Evolutionary conservation across 2,888 invertebrate genomes (phyloP).

Genomic region (Sinohyriopsis cumingii): DNA sequence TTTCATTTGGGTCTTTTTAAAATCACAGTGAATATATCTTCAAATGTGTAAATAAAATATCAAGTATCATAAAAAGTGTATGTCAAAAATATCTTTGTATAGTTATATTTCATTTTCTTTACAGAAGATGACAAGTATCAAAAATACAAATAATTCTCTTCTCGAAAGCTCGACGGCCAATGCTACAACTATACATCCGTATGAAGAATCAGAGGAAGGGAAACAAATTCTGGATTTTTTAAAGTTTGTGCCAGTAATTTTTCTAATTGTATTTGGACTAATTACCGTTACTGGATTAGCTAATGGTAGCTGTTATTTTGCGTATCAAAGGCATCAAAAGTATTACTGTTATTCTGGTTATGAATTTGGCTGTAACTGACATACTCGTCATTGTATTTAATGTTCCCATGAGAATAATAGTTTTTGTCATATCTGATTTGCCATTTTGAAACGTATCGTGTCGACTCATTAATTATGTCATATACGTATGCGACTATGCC

Average conservation of each 20-base stretch:
- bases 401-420: constrained; percentile 91
- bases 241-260: neutral
- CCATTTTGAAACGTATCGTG: constrained; percentile 91
- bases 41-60: too few species aligned
- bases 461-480: constrained; percentile 89
- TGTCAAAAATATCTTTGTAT: too few species aligned
- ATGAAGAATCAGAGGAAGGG: too few species aligned
- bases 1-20: too few species aligned
- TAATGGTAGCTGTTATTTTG: constrained; percentile 89
- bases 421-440: constrained; percentile 81
- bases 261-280: constrained; percentile 86
- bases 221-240: too few species aligned
- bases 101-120: too few species aligned
- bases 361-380: constrained; percentile 89
- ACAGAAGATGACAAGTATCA: too few species aligned
- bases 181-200: too few species aligned
- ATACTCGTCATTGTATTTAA: constrained; percentile 90
- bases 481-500: constrained; percentile 90
- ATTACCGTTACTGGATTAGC: constrained; percentile 87
- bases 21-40: too few species aligned
- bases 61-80: too few species aligned
- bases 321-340: constrained; percentile 87
- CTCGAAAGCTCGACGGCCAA: too few species aligned
- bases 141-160: too few species aligned
- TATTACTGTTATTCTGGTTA: constrained; percentile 89